A percentile compares a stretch with the other conserved stretches of the same genome.
These are phyloP conservation scores for Cerastis rubricosa DNA, from an alignment of 2,888 invertebrate species.

Conservation along the genomic window DNA sequence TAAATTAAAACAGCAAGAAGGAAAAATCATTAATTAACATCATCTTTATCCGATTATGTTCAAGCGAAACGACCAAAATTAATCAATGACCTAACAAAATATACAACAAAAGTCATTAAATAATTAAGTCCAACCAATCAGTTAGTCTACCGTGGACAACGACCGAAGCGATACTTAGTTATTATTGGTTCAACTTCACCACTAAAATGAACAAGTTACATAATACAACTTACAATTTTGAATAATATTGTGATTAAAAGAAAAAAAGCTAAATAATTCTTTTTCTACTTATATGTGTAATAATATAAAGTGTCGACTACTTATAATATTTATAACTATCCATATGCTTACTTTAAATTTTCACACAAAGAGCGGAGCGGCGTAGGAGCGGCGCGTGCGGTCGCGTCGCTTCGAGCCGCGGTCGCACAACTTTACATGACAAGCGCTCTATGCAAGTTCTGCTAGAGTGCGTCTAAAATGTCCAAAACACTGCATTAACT, in stretches of 20 bases:
- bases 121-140: slow-evolving; percentile 89
- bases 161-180: slow-evolving; percentile 83
- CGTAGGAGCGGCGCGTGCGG: slow-evolving; percentile 60
- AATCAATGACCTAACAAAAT: slow-evolving; percentile 91
- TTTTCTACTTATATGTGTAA: slow-evolving; percentile 90
- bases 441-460: neutral
- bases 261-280: slow-evolving; percentile 90
- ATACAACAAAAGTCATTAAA: slow-evolving; percentile 91
- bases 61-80: slow-evolving; percentile 89
- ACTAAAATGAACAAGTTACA: slow-evolving; percentile 88
- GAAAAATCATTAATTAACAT: slow-evolving; percentile 89
- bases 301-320: slow-evolving; percentile 91
- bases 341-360: slow-evolving; percentile 88
- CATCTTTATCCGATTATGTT: slow-evolving; percentile 88
- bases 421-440: neutral
- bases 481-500: slow-evolving; percentile 14
- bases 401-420: slow-evolving; percentile 60
- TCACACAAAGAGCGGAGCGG: slow-evolving; percentile 87
- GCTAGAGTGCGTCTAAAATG: neutral
- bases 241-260: slow-evolving; percentile 90
- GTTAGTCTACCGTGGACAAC: slow-evolving; percentile 84
- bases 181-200: slow-evolving; percentile 83
- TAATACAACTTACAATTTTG: slow-evolving; percentile 90
- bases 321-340: slow-evolving; percentile 90
- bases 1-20: slow-evolving; percentile 91